Base-by-base conservation (phyloP, 2,888 invertebrate species). In the Aspidiotus destructor region DNA sequence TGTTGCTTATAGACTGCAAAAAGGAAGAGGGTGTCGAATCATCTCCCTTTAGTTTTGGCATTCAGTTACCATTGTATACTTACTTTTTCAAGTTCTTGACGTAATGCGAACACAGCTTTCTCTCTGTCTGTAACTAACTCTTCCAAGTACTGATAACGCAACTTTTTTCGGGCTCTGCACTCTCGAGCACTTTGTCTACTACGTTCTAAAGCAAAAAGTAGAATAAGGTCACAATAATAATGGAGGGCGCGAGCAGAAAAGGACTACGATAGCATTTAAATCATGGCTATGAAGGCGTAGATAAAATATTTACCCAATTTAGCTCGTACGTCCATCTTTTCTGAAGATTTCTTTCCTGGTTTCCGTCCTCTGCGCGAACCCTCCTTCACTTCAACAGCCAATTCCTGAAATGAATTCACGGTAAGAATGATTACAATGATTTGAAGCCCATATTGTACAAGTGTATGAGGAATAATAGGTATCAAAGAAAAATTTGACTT, bases 171-270 rank as follows among this genome's bases (percentile, higher is more conserved):
- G 60, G 96, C 96, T 73, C 97, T 86, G 78, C 97, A 97, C 82
- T 97, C 97, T 75, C 96, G 84, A 73, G 97, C 97, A 80, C 95
- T 95, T 81, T 97, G 96, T 74, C 97, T 84, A 79, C 96, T 96
- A 71, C 96, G 85, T 80, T 97, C 96, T 92, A 77, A 28, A 80
- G 2, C 28, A 28, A 28, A 28, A 1, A 28, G 5, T 28, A 28
- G 2, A 28, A 28, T 28, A 28, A 28, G 2, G 28, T 28, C 28
- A 28, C 28, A 28, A 28, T 28, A 28, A n/a, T n/a, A n/a, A n/a
- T 78, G 8, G 11, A 62, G 41, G 15, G 28, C 15, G 3, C 28
- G 15, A 48, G 17, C 10, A 57, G 41, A 17, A 60, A 60, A 40
- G 10, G 10, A 7, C n/a, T 9, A 60, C 3, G 60, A 54, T 16